Evolutionary conservation across 2,888 invertebrate genomes (phyloP).

Genomic region (Ceramica pisi): DNA sequence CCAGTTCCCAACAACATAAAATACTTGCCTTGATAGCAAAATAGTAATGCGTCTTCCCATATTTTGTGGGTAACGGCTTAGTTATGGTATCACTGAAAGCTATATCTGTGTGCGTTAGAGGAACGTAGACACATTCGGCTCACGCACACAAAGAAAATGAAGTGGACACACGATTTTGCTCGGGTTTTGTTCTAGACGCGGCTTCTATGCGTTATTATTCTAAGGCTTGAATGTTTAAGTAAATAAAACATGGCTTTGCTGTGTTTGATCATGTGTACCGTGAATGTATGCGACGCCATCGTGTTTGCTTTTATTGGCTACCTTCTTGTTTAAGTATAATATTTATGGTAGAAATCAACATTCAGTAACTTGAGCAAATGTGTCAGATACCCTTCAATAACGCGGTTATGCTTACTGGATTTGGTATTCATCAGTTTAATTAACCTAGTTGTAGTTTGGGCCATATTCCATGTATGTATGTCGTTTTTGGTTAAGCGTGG

Average conservation of each 20-base stretch:
- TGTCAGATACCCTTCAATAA: background rate
- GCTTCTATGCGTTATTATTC: too few species aligned
- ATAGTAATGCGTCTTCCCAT: too few species aligned
- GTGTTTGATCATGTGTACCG: constrained; percentile 65
- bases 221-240: constrained; percentile 60
- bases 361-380: background rate
- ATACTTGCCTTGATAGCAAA: too few species aligned
- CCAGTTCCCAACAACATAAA: too few species aligned
- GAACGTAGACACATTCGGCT: too few species aligned
- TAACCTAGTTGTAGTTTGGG: background rate
- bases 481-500: too few species aligned
- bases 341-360: constrained; percentile 20
- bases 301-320: constrained; percentile 50
- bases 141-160: too few species aligned
- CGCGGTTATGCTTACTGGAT: background rate
- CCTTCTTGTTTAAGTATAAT: constrained; percentile 17
- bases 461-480: background rate
- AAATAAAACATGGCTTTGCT: constrained; percentile 62
- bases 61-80: too few species aligned
- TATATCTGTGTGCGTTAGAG: too few species aligned
- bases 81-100: too few species aligned
- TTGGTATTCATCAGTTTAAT: background rate
- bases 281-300: constrained; percentile 37
- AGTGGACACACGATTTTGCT: too few species aligned
- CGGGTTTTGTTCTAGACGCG: too few species aligned